Base-by-base conservation (phyloP, 2,888 invertebrate species). In the Ornithoptera priamus region DNA sequence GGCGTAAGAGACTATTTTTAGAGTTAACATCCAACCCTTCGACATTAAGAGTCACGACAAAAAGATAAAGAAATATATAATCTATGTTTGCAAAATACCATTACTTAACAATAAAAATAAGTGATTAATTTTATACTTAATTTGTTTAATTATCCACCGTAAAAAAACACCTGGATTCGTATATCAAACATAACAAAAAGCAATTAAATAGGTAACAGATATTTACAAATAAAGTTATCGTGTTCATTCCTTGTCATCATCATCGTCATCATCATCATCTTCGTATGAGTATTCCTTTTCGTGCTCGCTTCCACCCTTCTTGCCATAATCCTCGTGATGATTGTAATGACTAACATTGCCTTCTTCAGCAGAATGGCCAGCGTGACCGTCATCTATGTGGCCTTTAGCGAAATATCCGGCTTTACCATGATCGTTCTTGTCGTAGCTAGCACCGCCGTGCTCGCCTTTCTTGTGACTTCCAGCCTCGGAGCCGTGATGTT, bases 341-440 rank as follows among this genome's bases (percentile, higher is more conserved):
- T 90, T 87, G 76, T 93, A 91, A 79, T 94, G 93, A 36, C 89
- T 92, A 17, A 94, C 93, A 57, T 93, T 86, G 0, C 94, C 95
- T 75, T 93, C 89, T 72, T 94, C 93, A 24, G 92, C 92, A 60
- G 93, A 90, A 82, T 94, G 94, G 10, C 94, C 94, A 59, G 89
- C 88, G 73, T 94, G 92, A 46, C 85, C 88, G 70, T 92, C 90
- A 73, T 93, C 90, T 73, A 89, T 79, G 73, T 93, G 90, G 0
- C 95, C 95, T 74, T 94, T 93, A 72, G 94, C 93, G 76, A 90
- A 89, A 75, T 86, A 90, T 0, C 94, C 95, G 75, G 93, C 89
- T 74, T 93, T 93, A 0, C 94, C 94, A 60, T 88, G 92, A 56
- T 91, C 89, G 17, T 85, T 90, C 67, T 93, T 90, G 63, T 93